Base-by-base conservation (phyloP, 2,797 vertebrate genomes). In the Brachyrhaphis roseni region DNA sequence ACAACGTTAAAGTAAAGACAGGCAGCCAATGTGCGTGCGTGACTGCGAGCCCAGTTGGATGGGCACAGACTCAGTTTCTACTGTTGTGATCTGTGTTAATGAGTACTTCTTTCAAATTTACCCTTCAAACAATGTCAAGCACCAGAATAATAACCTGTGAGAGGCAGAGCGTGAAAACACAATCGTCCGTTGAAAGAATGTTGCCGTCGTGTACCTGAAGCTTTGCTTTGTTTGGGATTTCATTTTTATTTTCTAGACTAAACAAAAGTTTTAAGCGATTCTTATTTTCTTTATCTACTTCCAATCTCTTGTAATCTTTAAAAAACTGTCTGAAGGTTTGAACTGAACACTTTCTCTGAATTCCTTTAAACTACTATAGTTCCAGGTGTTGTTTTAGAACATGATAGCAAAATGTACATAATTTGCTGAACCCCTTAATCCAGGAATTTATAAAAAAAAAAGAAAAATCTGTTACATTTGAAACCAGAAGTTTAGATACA, bases 51-150 rank as follows among this genome's bases (percentile, higher is more conserved):
- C 28, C 0, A 31, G 81, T 73, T 43, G 73, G 31, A 55, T 73
- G 64, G 73, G 16, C 77, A 74, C 0, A 0, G 41, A 71, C 46
- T 83, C 59, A 16, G 5, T 72, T 23, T 31, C 23, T 26, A 8
- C 57, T 6, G 78, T 87, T 89, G 84, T 85, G 62, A 76, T 79
- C 70, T 59, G 41, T 82, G 88, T 89, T 90, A 90, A 88, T 90
- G 59, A 66, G 85, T 88, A 68, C 84, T 79, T 82, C 74, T 84
- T 83, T 75, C 47, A 84, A 76, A 76, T 20, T 15, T 84, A 64
- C 62, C 76, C 41, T 16, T 36, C 80, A 82, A 83, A 91, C 84
- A 89, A 78, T 84, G 73, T 68, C 26, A 26, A 75, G 72, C 20
- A 41, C 34, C 23, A 23, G 18, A n/a, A 45, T 74, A 73, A 15